Evolutionary conservation across 2,888 invertebrate genomes (phyloP), one percentile per base, ranked within the genome.

Genomic region (Psylliodes chrysocephalus): DNA sequence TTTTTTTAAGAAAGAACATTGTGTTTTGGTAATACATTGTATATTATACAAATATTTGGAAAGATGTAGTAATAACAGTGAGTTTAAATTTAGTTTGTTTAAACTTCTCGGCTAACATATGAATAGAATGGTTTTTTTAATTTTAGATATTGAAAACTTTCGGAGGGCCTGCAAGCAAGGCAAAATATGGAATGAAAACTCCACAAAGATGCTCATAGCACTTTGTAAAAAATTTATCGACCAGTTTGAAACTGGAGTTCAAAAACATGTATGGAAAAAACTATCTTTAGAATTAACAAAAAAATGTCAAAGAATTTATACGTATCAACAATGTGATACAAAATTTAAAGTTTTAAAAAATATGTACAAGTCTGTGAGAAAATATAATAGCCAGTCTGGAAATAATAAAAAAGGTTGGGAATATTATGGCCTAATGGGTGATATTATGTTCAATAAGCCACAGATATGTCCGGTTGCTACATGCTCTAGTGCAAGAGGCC

Each of bases 371-470:
- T n/a, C 15, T 8, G 19, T 63, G 1, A 40, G 44, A 30, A 53
- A 52, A 18, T 53, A 59, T 38, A 56, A 63, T 33, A 40, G 44
- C 2, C 28, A 40, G n/a, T 63, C 52, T 3, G 47, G 63, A 5
- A 55, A 40, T 15, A 14, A 40, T 15, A 6, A 40, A 10, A 40
- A 40, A 14, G 7, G 3, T 10, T 40, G 40, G 40, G 40, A 40
- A 14, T 40, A 12, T 14, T 40, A 14, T 40, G 14, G 15, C 15
- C 15, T 40, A 15, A 12, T 40, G 40, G 15, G 15, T 14, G 15
- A 14, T 1, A 40, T 40, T 40, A 14, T 40, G 15, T 40, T 40
- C 40, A 40, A 40, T 2, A 40, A 40, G 7, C 40, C 40, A 12
- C 14, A 40, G 15, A 40, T 14, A 40, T 6, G 15, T 12, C 5